phyloP scores from a whole-genome alignment of 2,113 vertebrate genomes.

The Pteropus alecto region DNA sequence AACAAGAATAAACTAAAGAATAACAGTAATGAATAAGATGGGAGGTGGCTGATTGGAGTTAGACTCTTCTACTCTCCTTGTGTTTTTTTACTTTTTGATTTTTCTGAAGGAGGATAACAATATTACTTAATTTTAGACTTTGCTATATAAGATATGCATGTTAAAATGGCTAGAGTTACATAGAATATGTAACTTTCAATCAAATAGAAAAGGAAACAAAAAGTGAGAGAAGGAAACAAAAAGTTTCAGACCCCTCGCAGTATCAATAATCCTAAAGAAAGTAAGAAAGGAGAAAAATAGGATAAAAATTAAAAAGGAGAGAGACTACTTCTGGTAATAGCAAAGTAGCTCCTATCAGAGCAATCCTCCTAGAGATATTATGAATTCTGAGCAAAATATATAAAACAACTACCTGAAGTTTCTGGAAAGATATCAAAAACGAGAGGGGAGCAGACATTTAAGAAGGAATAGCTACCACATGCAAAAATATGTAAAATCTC shows the following conservation, averaged over 20 bases:
- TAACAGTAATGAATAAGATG: neutral
- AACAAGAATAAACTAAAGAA: neutral
- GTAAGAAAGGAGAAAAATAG: neutral
- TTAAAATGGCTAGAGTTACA: neutral
- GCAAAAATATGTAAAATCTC: neutral
- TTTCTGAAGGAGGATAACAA: neutral
- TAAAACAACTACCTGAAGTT: neutral
- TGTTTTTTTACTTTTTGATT: neutral
- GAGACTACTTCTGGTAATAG: neutral
- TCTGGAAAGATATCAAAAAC: neutral
- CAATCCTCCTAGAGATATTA: neutral
- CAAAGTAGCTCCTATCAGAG: neutral
- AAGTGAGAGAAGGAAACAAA: neutral
- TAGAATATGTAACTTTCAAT: neutral
- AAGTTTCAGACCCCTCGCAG: no score
- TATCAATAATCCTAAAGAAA: neutral
- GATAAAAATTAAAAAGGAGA: neutral
- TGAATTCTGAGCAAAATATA: neutral
- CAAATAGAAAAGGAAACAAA: neutral
- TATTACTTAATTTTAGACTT: neutral
- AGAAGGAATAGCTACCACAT: neutral
- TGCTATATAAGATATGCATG: neutral
- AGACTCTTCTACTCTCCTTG: neutral
- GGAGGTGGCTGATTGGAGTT: neutral
- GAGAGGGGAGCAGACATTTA: neutral